Base-by-base conservation (phyloP, 2,797 vertebrate species). In the Xiphorhynchus erythropygius region DNA sequence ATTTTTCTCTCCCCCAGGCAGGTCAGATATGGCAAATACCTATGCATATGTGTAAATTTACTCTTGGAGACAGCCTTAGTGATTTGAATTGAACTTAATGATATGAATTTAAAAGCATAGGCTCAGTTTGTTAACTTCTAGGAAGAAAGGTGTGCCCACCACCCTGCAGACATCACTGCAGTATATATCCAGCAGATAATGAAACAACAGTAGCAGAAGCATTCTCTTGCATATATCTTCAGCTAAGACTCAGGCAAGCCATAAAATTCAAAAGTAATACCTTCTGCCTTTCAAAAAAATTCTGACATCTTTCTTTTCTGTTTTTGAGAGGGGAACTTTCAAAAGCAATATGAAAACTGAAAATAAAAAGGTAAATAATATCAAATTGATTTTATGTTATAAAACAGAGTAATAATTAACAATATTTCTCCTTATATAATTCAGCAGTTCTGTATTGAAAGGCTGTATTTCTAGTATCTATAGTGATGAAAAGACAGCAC, bases 361-460 rank as follows among this genome's bases (percentile, higher is more conserved):
- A 76, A 49, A 94, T 28, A 42, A 42, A 37, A 78, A 44, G 1
- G 41, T 42, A 63, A 68, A 64, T 18, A 37, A 46, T 46, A 68
- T 46, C 55, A 84, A 89, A 65, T 7, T 10, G 23, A 86, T 35
- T 89, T 93, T 75, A 49, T 80, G 71, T 86, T 39, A 56, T 5
- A 5, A 82, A 74, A 37, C 11, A 53, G 19, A 79, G 2, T 24
- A 63, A 56, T 14, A 59, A 47, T 18, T 42, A 24, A 84, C 25
- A 73, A 59, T 76, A 64, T 30, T 93, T 95, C 71, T 42, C 22
- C 25, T 92, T 70, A 80, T 1, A 87, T 67, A 89, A 92, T 87
- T 62, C 56, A 85, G 67, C n/a, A 82, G 18, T 71, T 84, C 44
- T 68, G 32, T 55, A 76, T 87, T 93, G 96, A 78, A 92, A 97